phyloP scores from a whole-genome alignment of 1,140 invertebrate genomes.

The Belonocnema kinseyi region DNA sequence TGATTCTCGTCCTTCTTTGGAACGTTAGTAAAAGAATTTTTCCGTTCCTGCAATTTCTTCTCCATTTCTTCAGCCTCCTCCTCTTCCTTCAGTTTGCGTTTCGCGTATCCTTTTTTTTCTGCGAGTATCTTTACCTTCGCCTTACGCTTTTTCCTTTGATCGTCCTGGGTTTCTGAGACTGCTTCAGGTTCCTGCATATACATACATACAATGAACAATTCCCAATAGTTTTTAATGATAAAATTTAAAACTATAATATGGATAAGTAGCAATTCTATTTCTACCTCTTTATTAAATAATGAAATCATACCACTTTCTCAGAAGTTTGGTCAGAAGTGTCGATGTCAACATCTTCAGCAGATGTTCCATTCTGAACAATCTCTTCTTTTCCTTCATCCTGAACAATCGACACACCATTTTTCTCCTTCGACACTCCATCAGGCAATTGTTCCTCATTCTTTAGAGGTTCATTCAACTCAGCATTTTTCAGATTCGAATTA shows the following conservation, averaged over 20 bases:
- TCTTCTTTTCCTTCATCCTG: not conserved
- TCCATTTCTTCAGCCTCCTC: constrained; percentile 62
- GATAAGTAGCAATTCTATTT: too few relatives aligned
- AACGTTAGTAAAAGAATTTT: constrained; percentile 57
- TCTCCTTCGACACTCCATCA: not conserved
- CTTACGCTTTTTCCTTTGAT: constrained; percentile 48
- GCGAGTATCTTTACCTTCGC: constrained; percentile 56
- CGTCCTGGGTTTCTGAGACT: constrained; percentile 30
- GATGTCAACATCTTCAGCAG: not conserved
- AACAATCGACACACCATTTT: not conserved
- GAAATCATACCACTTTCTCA: not conserved
- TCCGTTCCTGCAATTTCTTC: constrained; percentile 53
- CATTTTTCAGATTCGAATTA: not conserved
- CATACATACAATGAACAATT: not conserved
- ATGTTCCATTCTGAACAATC: not conserved
- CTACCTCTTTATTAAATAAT: not conserved
- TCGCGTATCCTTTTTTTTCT: constrained; percentile 60
- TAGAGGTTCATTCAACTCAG: not conserved
- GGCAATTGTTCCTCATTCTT: not conserved
- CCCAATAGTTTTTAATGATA: not conserved
- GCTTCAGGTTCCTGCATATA: not conserved
- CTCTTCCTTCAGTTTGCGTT: constrained; percentile 58
- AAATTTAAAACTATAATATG: too few relatives aligned
- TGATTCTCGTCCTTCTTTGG: constrained; percentile 48
- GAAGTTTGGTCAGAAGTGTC: not conserved